phyloP scores from a whole-genome alignment of 2,888 invertebrate species.

The Mycogona germanica region DNA sequence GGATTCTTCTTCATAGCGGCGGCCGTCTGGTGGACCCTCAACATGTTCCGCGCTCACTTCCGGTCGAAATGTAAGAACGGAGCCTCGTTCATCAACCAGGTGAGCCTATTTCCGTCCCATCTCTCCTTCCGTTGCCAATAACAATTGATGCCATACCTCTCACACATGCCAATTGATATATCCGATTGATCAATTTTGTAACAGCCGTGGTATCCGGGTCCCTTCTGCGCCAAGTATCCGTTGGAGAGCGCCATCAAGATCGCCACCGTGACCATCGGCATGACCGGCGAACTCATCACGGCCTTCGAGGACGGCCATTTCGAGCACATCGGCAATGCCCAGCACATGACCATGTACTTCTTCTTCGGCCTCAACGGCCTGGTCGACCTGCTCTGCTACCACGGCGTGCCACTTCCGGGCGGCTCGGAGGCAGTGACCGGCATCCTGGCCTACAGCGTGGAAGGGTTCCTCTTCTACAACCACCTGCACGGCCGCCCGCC shows the following conservation, averaged over 20 bases:
- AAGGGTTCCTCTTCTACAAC: conserved; percentile 38
- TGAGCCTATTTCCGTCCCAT: too few relatives aligned
- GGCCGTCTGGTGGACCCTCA: conserved; percentile 15
- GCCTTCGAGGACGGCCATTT: conserved; percentile 33
- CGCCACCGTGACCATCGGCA: conserved; percentile 27
- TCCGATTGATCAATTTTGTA: too few relatives aligned
- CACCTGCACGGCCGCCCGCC: conserved; percentile 38
- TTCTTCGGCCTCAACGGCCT: conserved; percentile 38
- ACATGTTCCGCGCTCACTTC: conserved; percentile 9
- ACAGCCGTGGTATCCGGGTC: conserved; percentile 15
- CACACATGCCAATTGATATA: too few relatives aligned
- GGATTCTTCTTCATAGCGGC: conserved; percentile 9
- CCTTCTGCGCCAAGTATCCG: conserved; percentile 4
- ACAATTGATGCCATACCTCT: too few relatives aligned
- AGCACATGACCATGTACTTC: conserved; percentile 42
- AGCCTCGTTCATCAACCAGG: conserved; percentile 3
- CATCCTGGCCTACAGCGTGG: conserved; percentile 35
- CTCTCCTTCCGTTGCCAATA: background rate
- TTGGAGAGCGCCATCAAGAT: conserved; percentile 29
- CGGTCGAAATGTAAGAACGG: conserved; percentile 4
- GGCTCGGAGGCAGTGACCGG: conserved; percentile 35
- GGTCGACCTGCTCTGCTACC: conserved; percentile 34
- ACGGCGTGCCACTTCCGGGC: conserved; percentile 31
- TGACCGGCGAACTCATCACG: conserved; percentile 32
- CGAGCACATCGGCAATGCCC: conserved; percentile 35